Evolutionary conservation across 2,797 vertebrate genomes (phyloP), one percentile per base, ranked within the genome.

Genomic region (Syngnathus acus): DNA sequence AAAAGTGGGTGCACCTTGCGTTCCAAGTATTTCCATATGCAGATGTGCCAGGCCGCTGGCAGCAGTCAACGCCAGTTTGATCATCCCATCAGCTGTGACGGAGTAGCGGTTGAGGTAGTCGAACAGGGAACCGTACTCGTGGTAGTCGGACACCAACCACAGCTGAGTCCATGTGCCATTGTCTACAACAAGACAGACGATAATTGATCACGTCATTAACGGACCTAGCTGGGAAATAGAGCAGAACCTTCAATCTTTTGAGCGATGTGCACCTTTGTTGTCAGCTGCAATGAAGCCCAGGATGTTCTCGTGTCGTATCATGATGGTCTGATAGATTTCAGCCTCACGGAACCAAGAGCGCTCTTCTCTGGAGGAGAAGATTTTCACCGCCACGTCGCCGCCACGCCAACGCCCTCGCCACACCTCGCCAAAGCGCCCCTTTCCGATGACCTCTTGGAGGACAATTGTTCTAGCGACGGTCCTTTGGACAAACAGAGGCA

Each of bases 11-110:
- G 32, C 70, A 97, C 96, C 96, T 87, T 98, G 96, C 40, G 96
- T 98, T 58, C 96, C 96, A 71, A 98, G 91, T 3, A 98, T 98
- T 88, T 98, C 96, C 96, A 98, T 98, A 79, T 98, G 96, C 65
- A 98, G 90, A 71, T 98, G 96, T 37, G 96, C 96, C 75, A 98
- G 85, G 9, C 96, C 96, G 0, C 95, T 97, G 71, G 95, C 95
- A 8, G 95, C 95, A 0, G 95, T 96, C 65, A 98, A 84, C 0
- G 95, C 93, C 1, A 97, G 90, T 72, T 95, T 97, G 78, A 98
- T 95, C 94, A 97, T 95, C 17, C 93, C 95, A 81, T 98, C 95
- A 0, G 94, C 94, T 0, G 93, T 95, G 78, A 97, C 93, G 0
- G 94, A 93, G 84, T 95, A 97, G 68, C 83, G 86, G 70, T 97